phyloP scores from a whole-genome alignment of 2,113 vertebrate genomes.

The Spheniscus mendiculus region DNA sequence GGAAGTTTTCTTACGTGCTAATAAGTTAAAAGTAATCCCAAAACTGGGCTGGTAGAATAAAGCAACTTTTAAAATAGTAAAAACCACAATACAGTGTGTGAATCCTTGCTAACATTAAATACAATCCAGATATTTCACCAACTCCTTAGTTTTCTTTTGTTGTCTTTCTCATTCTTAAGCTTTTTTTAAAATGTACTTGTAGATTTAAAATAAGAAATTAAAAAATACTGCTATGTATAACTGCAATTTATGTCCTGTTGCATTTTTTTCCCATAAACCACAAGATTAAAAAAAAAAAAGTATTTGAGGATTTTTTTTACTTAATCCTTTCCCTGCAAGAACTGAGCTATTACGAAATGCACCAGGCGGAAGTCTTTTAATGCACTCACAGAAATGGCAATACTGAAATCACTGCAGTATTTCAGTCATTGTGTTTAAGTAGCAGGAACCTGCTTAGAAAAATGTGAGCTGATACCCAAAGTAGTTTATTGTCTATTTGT shows the following conservation, averaged over 20 bases:
- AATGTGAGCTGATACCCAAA: background rate
- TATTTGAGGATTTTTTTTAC: background rate
- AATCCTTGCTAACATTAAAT: background rate
- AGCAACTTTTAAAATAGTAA: background rate
- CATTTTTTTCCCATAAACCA: background rate
- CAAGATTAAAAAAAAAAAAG: background rate
- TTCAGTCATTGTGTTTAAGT: conserved; percentile 8
- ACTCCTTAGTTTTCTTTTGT: background rate
- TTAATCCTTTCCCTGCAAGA: conserved; percentile 10
- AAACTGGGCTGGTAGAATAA: background rate
- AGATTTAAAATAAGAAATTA: background rate
- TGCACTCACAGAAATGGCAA: background rate
- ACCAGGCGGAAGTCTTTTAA: background rate
- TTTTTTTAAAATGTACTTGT: background rate
- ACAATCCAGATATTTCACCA: background rate
- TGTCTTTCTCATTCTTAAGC: background rate
- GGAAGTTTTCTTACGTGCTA: accelerated
- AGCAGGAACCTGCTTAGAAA: background rate
- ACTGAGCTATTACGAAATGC: background rate
- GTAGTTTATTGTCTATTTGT: background rate
- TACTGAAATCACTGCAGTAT: background rate
- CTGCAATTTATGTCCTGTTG: background rate
- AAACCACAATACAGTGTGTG: background rate
- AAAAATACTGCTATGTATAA: background rate
- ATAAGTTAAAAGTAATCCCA: background rate